Percentiles rank a stretch among this genome's conserved stretches.
phyloP scores from a whole-genome alignment of 2,797 vertebrate species.

The Falco novaeseelandiae region DNA sequence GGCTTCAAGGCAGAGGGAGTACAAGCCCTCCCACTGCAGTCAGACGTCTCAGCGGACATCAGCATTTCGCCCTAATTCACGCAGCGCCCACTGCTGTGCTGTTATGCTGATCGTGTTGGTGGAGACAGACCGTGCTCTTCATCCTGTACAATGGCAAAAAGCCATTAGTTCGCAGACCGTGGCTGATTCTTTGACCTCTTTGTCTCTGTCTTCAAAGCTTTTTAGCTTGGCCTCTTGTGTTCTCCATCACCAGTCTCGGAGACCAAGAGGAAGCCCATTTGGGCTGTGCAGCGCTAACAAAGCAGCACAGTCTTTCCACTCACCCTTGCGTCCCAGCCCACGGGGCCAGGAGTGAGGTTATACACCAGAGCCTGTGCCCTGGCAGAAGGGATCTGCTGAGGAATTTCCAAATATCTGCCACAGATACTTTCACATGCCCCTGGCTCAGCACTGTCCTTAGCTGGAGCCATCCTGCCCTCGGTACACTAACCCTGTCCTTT shows the following conservation, averaged over 20 bases:
- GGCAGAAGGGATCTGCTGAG: background rate
- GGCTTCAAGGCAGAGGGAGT: conserved; percentile 20
- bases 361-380: background rate
- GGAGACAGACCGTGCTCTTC: background rate
- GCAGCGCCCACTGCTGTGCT: background rate
- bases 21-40: background rate
- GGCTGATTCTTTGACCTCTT: background rate
- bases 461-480: background rate
- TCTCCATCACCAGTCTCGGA: background rate
- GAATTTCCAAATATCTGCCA: background rate
- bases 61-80: background rate
- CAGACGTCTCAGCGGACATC: background rate
- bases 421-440: background rate
- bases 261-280: background rate
- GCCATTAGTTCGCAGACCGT: background rate
- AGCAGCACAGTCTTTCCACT: background rate
- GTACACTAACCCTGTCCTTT: background rate
- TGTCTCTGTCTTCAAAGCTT: background rate
- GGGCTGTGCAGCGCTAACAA: background rate
- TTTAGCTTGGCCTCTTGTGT: background rate
- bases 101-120: background rate
- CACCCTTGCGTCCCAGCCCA: background rate
- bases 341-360: accelerated
- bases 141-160: background rate
- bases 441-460: background rate